Evolutionary conservation across 2,888 invertebrate genomes (phyloP), one percentile per base, ranked within the genome.

Genomic region (Tachystola acroxantha): DNA sequence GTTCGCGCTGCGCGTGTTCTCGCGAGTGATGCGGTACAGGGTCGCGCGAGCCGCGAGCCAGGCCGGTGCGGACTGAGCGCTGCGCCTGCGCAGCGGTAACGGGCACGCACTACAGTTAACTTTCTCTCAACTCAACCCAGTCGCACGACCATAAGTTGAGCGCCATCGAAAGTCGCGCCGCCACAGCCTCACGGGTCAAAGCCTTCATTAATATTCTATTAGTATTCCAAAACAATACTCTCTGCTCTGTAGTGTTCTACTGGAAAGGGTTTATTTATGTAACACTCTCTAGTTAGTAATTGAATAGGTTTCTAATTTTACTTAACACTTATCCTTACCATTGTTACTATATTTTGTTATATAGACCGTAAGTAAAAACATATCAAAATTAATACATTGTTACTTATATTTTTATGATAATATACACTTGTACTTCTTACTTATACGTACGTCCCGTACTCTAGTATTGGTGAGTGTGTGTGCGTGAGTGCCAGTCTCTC

Each of bases 101-200:
- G 80, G 76, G 81, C 64, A 70, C 84, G 80, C 77, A 79, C 79
- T 71, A 86, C 87, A 78, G 87, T 86, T 85, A 88, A 88, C 88
- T 88, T 88, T 88, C 88, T 85, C 85, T 73, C 67, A 56, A 54
- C 53, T 62, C 61, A 56, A 54, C 53, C 63, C 61, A 62, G 64
- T 64, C 67, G 65, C 62, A 58, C 67, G 59, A 56, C 70, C 69
- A 70, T 75, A 68, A 62, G 65, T 72, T 67, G 53, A 71, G 77
- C 71, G 71, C 71, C 84, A 79, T 84, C 84, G 84, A 86, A 85
- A 85, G 84, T 68, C 64, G 61, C n/a, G 52, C 62, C 64, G 58
- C 59, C 64, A 60, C 65, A 65, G 66, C 64, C 64, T 72, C 68
- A 53, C 68, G 72, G 80, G 79, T 81, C 82, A 78, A 72, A 78